Evolutionary conservation across 1,140 invertebrate species (phyloP).

Genomic region (Oedothorax gibbosus): DNA sequence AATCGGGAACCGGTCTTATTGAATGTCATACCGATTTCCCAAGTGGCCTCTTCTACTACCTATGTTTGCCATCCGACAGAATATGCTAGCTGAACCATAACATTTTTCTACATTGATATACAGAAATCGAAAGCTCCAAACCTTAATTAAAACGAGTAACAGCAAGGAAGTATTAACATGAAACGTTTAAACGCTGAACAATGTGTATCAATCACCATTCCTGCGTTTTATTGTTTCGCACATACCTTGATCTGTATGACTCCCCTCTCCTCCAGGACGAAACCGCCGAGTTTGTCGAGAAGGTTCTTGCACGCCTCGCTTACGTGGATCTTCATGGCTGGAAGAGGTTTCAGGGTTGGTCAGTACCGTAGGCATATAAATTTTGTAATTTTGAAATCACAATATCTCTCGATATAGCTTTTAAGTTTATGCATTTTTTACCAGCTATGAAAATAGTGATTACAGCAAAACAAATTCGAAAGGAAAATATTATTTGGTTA

Average conservation of each 20-base stretch:
- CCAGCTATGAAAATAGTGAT: background rate
- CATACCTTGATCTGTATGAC: conserved; percentile 57
- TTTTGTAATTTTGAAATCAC: background rate
- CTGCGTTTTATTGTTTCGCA: too few relatives aligned
- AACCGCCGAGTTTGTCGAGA: conserved; percentile 81
- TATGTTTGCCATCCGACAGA: too few relatives aligned
- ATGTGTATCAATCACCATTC: background rate
- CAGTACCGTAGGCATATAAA: background rate
- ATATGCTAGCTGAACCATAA: background rate
- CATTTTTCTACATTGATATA: background rate
- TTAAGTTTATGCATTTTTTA: background rate
- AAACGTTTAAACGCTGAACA: background rate
- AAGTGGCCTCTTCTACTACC: too few relatives aligned
- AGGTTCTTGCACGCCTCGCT: conserved; percentile 83
- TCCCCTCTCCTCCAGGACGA: conserved; percentile 62
- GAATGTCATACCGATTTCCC: too few relatives aligned
- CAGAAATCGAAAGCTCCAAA: background rate
- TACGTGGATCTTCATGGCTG: conserved; percentile 88
- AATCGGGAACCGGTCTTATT: too few relatives aligned
- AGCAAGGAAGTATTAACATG: background rate
- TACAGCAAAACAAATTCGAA: background rate
- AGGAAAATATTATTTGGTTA: background rate
- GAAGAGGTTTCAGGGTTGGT: conserved; percentile 17
- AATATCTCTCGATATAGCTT: background rate
- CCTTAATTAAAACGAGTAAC: background rate